These are phyloP conservation scores for Alitta virens DNA, from an alignment of 2,888 invertebrate species.

Conservation along the genomic window DNA sequence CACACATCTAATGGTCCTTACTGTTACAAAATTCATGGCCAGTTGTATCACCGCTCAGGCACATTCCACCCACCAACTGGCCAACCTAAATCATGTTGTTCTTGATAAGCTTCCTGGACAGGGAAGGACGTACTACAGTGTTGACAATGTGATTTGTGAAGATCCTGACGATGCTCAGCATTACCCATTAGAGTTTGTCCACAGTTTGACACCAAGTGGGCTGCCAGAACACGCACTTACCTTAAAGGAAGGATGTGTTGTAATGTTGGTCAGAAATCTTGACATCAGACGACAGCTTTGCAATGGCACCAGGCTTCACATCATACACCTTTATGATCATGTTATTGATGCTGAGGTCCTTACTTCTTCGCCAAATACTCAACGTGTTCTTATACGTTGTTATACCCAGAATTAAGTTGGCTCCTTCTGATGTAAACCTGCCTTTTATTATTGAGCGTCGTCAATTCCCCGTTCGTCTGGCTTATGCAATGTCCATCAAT, in stretches of 20 bases:
- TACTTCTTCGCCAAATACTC: not conserved
- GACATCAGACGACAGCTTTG: not conserved
- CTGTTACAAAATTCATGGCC: not conserved
- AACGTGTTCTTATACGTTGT: not conserved
- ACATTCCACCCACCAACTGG: not conserved
- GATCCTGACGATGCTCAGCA: not conserved
- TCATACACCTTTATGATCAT: not conserved
- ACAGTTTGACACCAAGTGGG: not conserved
- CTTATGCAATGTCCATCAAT: slow-evolving; percentile 11
- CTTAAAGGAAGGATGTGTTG: not conserved
- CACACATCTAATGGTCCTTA: not conserved
- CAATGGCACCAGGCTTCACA: not conserved
- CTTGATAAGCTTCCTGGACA: not conserved
- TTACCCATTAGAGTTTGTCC: not conserved
- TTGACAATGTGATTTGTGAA: not conserved
- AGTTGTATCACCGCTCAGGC: not conserved
- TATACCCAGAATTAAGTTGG: not conserved
- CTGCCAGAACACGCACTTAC: not conserved
- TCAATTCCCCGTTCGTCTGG: slow-evolving; percentile 13
- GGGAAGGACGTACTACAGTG: not conserved
- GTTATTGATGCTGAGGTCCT: not conserved
- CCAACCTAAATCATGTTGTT: not conserved
- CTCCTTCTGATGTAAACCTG: not conserved
- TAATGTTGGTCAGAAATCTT: not conserved
- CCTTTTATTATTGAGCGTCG: not conserved